Conservation (phyloP, 2,113 vertebrate species). For the Numida meleagris region DNA sequence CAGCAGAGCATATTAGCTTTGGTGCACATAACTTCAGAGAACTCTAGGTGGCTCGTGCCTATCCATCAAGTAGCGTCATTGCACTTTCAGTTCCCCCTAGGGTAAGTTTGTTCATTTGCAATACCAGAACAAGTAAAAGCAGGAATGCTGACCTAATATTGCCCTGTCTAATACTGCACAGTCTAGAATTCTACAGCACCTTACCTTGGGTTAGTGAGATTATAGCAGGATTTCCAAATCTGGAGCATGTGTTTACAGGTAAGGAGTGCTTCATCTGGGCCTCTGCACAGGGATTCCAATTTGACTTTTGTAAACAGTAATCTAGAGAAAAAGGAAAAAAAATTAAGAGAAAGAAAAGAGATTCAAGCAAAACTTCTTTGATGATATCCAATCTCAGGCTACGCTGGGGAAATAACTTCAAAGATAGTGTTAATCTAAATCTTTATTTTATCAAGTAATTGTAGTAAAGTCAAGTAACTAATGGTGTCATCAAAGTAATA, state of each 20-base stretch:
- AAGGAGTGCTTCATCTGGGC: conserved; percentile 94
- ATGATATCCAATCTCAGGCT: neutral
- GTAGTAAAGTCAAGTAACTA: neutral
- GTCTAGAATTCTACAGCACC: neutral
- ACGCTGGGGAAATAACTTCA: neutral
- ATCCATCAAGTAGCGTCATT: neutral
- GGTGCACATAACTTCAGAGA: neutral
- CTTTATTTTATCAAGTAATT: neutral
- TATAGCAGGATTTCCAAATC: conserved; percentile 99
- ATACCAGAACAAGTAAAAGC: neutral
- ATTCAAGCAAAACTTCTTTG: neutral
- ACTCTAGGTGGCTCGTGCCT: neutral
- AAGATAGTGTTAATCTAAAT: neutral
- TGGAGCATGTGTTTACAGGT: conserved; percentile 99
- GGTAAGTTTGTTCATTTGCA: neutral
- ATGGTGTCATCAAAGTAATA: neutral
- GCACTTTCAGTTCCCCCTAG: neutral
- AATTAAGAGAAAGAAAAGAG: neutral
- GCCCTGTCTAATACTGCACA: neutral
- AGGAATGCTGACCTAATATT: neutral
- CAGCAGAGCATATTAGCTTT: neutral
- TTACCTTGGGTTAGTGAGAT: conserved; percentile 98
- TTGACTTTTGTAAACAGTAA: conserved; percentile 97
- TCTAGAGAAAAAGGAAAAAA: conserved; percentile 71
- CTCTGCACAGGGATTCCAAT: conserved; percentile 92